A percentile compares a stretch with the other conserved stretches of the same genome.
Conservation (phyloP, 1,140 invertebrate genomes). For the Aplysia californica region DNA sequence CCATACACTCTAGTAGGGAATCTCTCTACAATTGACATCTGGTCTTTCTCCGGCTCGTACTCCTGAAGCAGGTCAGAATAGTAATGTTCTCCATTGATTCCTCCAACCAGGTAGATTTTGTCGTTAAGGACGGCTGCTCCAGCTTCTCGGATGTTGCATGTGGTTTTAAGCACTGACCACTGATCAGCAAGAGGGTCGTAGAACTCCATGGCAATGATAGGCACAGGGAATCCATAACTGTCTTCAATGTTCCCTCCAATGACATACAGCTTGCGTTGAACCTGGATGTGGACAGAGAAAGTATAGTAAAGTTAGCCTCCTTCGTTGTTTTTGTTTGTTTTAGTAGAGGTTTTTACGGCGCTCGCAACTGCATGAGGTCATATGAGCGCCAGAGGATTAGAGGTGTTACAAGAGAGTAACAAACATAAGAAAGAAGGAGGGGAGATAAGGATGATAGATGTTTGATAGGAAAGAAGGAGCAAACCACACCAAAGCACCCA, state of each 20-base stretch:
- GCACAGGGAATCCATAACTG: conserved; percentile 60
- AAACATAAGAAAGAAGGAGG: too few species aligned
- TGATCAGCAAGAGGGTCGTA: conserved; percentile 55
- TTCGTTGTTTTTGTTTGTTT: too few species aligned
- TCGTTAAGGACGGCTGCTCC: conserved; percentile 57
- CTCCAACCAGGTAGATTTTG: conserved; percentile 62
- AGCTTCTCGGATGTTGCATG: conserved; percentile 61
- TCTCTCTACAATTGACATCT: conserved; percentile 52
- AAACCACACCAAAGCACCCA: too few species aligned
- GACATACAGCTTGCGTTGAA: conserved; percentile 53
- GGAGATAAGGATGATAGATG: too few species aligned
- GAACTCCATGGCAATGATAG: conserved; percentile 57
- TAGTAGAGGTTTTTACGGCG: too few species aligned
- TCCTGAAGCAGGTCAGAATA: conserved; percentile 55
- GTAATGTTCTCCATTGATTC: conserved; percentile 63
- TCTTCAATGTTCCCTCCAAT: conserved; percentile 64
- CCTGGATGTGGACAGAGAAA: too few species aligned
- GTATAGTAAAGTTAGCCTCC: too few species aligned
- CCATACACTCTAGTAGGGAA: conserved; percentile 59
- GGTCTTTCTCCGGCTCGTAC: conserved; percentile 51
- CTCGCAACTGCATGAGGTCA: too few species aligned
- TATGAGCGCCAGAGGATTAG: too few species aligned
- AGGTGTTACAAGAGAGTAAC: too few species aligned
- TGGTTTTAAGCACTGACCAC: conserved; percentile 58
- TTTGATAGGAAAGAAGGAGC: too few species aligned